Conservation (phyloP, 2,888 invertebrate genomes). For the Adelognathus sp. region DNA sequence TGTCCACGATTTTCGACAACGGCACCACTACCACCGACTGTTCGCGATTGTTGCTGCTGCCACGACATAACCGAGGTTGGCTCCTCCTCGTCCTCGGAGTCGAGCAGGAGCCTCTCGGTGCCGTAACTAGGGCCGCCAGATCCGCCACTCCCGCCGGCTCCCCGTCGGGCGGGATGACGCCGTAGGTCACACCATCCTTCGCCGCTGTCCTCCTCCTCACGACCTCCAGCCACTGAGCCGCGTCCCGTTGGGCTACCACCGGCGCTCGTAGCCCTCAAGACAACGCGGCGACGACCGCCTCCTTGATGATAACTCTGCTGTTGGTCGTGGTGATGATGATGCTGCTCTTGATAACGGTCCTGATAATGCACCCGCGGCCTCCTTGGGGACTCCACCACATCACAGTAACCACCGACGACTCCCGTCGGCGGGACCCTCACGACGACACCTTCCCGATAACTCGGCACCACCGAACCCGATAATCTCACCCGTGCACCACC, state of each 20-base stretch:
- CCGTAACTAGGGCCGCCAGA: slow-evolving; percentile 77
- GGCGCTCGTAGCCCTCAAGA: slow-evolving; percentile 72
- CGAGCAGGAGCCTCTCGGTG: slow-evolving; percentile 81
- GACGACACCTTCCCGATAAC: slow-evolving; percentile 68
- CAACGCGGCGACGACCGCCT: slow-evolving; percentile 71
- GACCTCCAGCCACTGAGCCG: slow-evolving; percentile 82
- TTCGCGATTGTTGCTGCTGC: slow-evolving; percentile 64
- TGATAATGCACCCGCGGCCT: slow-evolving; percentile 59
- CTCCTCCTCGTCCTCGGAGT: slow-evolving; percentile 78
- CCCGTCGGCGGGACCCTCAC: slow-evolving; percentile 72
- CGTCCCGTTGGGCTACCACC: slow-evolving; percentile 66
- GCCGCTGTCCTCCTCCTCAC: slow-evolving; percentile 70
- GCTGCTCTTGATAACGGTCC: slow-evolving; percentile 54
- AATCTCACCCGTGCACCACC: slow-evolving; percentile 48
- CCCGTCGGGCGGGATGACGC: slow-evolving; percentile 73
- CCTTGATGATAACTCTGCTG: slow-evolving; percentile 60
- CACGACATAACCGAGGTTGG: slow-evolving; percentile 78
- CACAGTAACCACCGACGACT: slow-evolving; percentile 73
- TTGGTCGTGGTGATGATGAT: slow-evolving; percentile 30
- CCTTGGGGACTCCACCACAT: slow-evolving; percentile 78
- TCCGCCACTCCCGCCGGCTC: slow-evolving; percentile 63
- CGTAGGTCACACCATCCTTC: slow-evolving; percentile 79
- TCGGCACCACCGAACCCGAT: slow-evolving; percentile 46
- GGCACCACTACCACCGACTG: slow-evolving; percentile 35
- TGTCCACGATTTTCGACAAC: slow-evolving; percentile 38